Evolutionary conservation across 1,140 invertebrate species (phyloP).

Genomic region (Pseudoatta argentina): DNA sequence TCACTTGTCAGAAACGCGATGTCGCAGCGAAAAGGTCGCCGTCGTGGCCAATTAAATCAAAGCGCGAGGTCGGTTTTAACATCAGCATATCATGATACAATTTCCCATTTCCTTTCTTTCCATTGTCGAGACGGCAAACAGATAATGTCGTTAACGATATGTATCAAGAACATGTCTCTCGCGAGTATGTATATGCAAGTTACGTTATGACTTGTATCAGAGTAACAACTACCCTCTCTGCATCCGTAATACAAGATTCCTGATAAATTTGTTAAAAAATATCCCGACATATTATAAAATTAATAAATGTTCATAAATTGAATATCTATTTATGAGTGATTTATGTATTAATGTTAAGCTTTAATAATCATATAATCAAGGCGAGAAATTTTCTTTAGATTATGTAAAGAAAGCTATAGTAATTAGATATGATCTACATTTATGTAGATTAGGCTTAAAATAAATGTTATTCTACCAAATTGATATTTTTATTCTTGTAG

Average conservation of each 20-base stretch:
- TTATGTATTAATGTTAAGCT: neutral
- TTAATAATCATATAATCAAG: neutral
- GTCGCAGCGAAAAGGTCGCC: neutral
- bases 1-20: conserved; percentile 38
- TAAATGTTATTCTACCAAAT: neutral
- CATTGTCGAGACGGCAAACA: neutral
- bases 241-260: neutral
- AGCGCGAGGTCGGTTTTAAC: neutral
- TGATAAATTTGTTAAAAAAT: neutral
- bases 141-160: conserved; percentile 18
- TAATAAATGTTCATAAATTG: neutral
- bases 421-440: neutral
- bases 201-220: conserved; percentile 2
- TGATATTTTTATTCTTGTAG: neutral
- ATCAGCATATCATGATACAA: neutral
- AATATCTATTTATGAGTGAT: neutral
- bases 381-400: neutral
- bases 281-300: neutral
- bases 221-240: neutral
- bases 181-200: neutral
- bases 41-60: conserved; percentile 12
- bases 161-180: neutral
- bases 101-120: neutral
- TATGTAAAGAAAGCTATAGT: neutral
- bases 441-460: neutral